A percentile compares a stretch with the other conserved stretches of the same genome.
Conservation (phyloP, 1,140 invertebrate species). For the Saxidomus purpurata region DNA sequence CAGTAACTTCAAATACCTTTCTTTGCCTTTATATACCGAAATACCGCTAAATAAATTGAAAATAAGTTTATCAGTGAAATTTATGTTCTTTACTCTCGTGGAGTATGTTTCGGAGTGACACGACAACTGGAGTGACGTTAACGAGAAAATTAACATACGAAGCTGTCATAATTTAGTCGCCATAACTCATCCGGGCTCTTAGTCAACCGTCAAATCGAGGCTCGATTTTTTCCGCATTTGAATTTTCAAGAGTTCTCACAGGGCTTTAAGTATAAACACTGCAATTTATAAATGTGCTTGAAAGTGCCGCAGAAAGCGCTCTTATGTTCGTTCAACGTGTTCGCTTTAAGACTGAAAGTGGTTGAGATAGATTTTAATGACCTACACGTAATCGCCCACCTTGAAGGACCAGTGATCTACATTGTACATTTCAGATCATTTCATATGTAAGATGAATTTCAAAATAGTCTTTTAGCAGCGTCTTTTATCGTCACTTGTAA, state of each 20-base stretch:
- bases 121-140: conserved; percentile 55
- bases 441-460: no score
- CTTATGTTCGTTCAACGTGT: neutral
- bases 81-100: conserved; percentile 38
- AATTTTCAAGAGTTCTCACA: conserved; percentile 32
- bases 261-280: conserved; percentile 33
- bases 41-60: conserved; percentile 14
- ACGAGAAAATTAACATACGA: conserved; percentile 64
- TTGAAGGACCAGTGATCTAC: no score
- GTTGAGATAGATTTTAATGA: neutral
- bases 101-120: conserved; percentile 50
- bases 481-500: no score
- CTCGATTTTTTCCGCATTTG: conserved; percentile 55
- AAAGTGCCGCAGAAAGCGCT: neutral
- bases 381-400: no score
- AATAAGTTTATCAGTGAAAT: conserved; percentile 46
- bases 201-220: conserved; percentile 61
- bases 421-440: no score
- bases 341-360: neutral
- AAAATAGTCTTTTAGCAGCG: no score
- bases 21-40: neutral
- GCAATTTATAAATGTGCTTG: conserved; percentile 53
- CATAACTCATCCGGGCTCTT: conserved; percentile 43
- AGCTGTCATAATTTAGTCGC: conserved; percentile 61
- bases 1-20: no score